A percentile compares a stretch with the other conserved stretches of the same genome.
phyloP scores from a whole-genome alignment of 2,113 vertebrate species.

The Stegastes partitus region DNA sequence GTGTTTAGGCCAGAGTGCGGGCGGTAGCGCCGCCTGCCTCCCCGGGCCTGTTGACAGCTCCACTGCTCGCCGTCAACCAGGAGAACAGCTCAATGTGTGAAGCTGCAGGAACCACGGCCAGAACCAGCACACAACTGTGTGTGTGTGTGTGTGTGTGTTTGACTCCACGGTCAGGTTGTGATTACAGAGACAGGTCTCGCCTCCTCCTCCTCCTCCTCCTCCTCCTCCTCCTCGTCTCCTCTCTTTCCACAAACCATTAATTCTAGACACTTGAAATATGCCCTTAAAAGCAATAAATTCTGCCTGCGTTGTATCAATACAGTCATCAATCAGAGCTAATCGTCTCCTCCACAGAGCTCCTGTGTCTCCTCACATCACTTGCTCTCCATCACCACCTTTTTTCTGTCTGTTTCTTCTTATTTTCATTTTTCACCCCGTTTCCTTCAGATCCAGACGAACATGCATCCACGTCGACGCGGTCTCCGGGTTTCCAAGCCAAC shows the following conservation, averaged over 20 bases:
- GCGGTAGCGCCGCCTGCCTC: slow-evolving; percentile 52
- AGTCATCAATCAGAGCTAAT: slow-evolving; percentile 62
- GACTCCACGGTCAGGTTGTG: slow-evolving; percentile 41
- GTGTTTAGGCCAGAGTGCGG: slow-evolving; percentile 52
- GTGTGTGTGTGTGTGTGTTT: slow-evolving; percentile 52
- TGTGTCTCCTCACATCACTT: slow-evolving; percentile 50
- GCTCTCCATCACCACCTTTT: slow-evolving; percentile 48
- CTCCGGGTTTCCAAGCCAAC: slow-evolving; percentile 49
- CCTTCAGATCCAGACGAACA: slow-evolving; percentile 40
- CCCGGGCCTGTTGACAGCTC: slow-evolving; percentile 77
- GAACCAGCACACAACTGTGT: slow-evolving; percentile 45
- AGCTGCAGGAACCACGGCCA: slow-evolving; percentile 67
- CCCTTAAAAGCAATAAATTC: slow-evolving; percentile 51
- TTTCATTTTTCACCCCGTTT: not conserved
- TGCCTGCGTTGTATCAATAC: slow-evolving; percentile 47
- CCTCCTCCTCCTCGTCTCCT: slow-evolving; percentile 21
- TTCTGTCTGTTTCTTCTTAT: slow-evolving; percentile 17
- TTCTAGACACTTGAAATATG: slow-evolving; percentile 48
- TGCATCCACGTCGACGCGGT: slow-evolving; percentile 32
- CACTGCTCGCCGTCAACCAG: slow-evolving; percentile 76
- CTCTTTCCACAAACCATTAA: slow-evolving; percentile 54
- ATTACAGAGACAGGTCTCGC: slow-evolving; percentile 39
- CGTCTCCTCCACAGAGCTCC: slow-evolving; percentile 34
- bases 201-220: slow-evolving; percentile 14
- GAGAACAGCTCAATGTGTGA: slow-evolving; percentile 74